Percentiles rank a stretch among this genome's conserved stretches.
Conservation (phyloP, 2,113 vertebrate genomes). For the Pterophyllum scalare region DNA sequence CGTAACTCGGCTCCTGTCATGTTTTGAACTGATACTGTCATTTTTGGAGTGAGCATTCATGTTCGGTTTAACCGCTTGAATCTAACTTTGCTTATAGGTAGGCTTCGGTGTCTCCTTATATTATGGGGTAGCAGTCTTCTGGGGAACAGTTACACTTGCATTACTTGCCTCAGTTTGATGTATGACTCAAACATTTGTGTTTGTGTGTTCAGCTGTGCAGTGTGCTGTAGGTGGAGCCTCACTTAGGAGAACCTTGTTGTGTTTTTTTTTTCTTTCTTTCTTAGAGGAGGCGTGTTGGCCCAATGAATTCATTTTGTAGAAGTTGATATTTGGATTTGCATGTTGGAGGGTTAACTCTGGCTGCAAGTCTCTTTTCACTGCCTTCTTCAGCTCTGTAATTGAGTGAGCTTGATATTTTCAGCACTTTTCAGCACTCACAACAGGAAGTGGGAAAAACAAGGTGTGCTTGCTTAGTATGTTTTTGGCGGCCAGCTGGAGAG, state of each 20-base stretch:
- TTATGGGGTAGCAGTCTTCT: background rate
- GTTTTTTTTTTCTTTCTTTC: background rate
- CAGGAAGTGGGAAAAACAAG: constrained; percentile 70
- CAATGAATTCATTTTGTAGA: constrained; percentile 45
- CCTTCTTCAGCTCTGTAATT: background rate
- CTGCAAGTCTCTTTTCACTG: constrained; percentile 15
- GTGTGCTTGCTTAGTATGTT: constrained; percentile 62
- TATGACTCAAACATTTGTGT: constrained; percentile 61
- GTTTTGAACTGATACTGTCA: constrained; percentile 6
- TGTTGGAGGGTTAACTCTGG: constrained; percentile 10
- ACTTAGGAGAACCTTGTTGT: constrained; percentile 45
- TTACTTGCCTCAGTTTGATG: constrained; percentile 37
- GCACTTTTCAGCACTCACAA: constrained; percentile 34
- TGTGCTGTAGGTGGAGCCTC: constrained; percentile 67
- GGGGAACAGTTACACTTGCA: background rate
- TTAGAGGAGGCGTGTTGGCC: constrained; percentile 41
- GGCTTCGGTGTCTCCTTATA: background rate
- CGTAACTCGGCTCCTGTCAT: background rate
- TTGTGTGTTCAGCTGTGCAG: constrained; percentile 62
- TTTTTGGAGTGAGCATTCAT: background rate
- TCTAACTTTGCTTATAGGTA: background rate
- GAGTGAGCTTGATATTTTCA: constrained; percentile 36
- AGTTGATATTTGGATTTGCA: constrained; percentile 62
- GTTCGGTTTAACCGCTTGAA: background rate
- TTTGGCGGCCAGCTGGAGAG: constrained; percentile 40